phyloP scores from a whole-genome alignment of 2,888 invertebrate species.

The Apamea sordens region DNA sequence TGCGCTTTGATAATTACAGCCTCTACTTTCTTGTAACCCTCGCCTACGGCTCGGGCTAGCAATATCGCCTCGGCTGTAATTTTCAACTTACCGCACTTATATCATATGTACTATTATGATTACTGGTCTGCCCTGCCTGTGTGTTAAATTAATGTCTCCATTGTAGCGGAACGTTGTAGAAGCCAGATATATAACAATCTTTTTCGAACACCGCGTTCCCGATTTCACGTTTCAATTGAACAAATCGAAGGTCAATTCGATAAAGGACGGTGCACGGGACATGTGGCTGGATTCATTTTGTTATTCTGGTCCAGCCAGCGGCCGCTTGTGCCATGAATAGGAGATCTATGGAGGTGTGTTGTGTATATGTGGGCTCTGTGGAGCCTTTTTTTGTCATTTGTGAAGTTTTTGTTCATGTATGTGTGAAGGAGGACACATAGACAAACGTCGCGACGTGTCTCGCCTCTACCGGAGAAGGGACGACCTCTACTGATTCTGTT shows the following conservation, averaged over 20 bases:
- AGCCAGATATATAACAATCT: constrained; percentile 7
- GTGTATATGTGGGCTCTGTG: constrained; percentile 12
- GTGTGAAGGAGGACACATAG: constrained; percentile 13
- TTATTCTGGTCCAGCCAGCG: constrained; percentile 49
- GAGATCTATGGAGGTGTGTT: constrained; percentile 39
- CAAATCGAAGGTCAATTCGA: constrained; percentile 56
- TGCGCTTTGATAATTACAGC: no score
- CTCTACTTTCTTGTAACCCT: no score
- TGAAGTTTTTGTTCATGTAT: constrained; percentile 28
- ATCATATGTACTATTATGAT: no score
- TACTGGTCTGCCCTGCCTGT: not conserved
- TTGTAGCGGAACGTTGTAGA: not conserved
- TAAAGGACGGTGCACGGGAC: constrained; percentile 31
- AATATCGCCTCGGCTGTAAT: no score
- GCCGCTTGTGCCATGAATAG: constrained; percentile 45
- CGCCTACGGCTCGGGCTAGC: no score
- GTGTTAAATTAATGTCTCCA: not conserved
- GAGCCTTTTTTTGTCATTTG: constrained; percentile 9
- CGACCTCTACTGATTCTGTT: constrained; percentile 22
- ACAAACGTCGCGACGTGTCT: constrained; percentile 37
- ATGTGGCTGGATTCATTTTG: constrained; percentile 42
- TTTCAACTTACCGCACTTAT: no score
- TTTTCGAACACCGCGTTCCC: constrained; percentile 27
- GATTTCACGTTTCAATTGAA: constrained; percentile 45
- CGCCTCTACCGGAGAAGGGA: constrained; percentile 27